A percentile compares a stretch with the other conserved stretches of the same genome.
Conservation (phyloP, 2,797 vertebrate genomes). For the Epinephelus coioides region DNA sequence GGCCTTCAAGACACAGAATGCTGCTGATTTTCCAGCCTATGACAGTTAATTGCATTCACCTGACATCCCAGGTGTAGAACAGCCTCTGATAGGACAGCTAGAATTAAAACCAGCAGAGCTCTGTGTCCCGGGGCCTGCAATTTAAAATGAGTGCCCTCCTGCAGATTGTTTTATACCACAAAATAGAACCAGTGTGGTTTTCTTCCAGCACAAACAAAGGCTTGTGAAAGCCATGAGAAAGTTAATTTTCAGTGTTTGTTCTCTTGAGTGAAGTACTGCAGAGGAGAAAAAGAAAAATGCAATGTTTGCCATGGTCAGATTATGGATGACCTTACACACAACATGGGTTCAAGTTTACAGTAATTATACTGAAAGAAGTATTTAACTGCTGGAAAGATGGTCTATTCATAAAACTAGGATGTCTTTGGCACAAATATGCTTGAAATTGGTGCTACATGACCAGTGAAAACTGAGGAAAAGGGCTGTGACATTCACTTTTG, state of each 20-base stretch:
- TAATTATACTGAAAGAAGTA: not conserved
- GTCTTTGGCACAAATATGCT: too few relatives aligned
- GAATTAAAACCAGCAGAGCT: conserved; percentile 33
- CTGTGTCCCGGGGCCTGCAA: conserved; percentile 29
- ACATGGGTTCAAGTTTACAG: not conserved
- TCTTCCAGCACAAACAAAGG: not conserved
- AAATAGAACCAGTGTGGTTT: conserved; percentile 2
- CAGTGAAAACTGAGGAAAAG: too few relatives aligned
- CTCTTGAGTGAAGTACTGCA: not conserved
- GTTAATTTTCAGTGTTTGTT: not conserved
- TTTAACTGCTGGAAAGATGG: too few relatives aligned
- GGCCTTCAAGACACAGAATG: conserved; percentile 21
- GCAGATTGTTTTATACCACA: conserved; percentile 14
- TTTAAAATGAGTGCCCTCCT: conserved; percentile 13
- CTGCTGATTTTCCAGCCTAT: conserved; percentile 19
- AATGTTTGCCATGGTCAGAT: not conserved
- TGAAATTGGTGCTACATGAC: too few relatives aligned
- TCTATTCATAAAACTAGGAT: too few relatives aligned
- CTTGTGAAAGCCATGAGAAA: not conserved
- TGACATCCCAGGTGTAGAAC: conserved; percentile 33
- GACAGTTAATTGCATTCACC: conserved; percentile 37
- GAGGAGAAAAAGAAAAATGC: not conserved
- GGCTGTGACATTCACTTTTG: too few relatives aligned
- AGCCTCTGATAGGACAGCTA: not conserved
- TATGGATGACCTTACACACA: not conserved